Evolutionary conservation across 1,140 invertebrate genomes (phyloP), one percentile per base, ranked within the genome.

Genomic region (Planococcus citri): DNA sequence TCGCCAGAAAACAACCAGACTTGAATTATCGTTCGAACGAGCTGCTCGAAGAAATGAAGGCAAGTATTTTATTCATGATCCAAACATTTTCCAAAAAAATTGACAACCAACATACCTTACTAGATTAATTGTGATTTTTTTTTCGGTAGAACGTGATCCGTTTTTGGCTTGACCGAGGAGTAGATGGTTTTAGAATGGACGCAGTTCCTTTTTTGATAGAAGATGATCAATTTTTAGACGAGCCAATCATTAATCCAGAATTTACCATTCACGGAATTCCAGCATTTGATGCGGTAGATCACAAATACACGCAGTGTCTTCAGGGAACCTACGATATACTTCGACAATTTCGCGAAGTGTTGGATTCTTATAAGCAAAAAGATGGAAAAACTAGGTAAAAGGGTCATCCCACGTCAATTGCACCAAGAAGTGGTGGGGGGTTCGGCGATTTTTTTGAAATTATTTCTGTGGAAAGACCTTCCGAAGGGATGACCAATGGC

Each of bases 111-210:
- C 3, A 33, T 33, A 33, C 29, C n/a, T n/a, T n/a, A n/a, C n/a
- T n/a, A n/a, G n/a, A n/a, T n/a, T n/a, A n/a, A n/a, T 9, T n/a
- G 9, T 8, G 24, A 6, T 41, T 69, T 69, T n/a, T 69, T 27
- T 17, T 33, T 3, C 27, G 6, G 21, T 20, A 82, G n/a, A 76
- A 82, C 14, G 82, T 80, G 2, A 76, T 84, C 71, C 74, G 72
- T 1, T 84, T 83, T 75, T 90, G 88, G 88, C 71, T 89, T 0
- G 78, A 86, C 12, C 79, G 80, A 73, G 88, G 87, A 2, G 85
- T 86, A 0, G 84, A 86, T 74, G 88, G 88, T 0, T 89, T 89
- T 74, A 79, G 87, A 68, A 79, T 90, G 1, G 84, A 87, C 72
- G 84, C 85, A 69, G 77, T 84, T 10, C 77, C 78, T 27, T 76